These are phyloP conservation scores for Oryzias dopingdopingensis DNA, from an alignment of 2,797 vertebrate genomes.

Conservation along the genomic window DNA sequence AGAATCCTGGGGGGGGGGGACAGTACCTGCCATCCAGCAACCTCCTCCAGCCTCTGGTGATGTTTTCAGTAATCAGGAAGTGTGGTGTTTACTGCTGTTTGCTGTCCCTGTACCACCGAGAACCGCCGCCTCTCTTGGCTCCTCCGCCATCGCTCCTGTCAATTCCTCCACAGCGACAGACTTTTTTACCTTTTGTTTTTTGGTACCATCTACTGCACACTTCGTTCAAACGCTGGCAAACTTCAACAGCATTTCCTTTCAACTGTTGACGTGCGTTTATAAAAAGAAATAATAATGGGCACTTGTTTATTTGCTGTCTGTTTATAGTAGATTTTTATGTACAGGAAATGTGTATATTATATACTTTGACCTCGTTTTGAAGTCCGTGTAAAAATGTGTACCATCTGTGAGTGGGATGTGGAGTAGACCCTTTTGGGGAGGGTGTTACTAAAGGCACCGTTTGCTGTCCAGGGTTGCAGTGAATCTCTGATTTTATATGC, in stretches of 20 bases:
- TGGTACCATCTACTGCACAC: too few relatives aligned
- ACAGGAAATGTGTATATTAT: conserved; percentile 78
- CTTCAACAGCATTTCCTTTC: conserved; percentile 27
- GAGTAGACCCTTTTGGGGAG: conserved; percentile 23
- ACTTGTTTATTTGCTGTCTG: conserved; percentile 86
- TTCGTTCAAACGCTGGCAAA: conserved; percentile 50
- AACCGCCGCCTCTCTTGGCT: conserved; percentile 49
- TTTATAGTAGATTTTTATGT: conserved; percentile 88
- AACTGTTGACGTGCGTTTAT: conserved; percentile 65
- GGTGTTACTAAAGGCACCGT: conserved; percentile 65
- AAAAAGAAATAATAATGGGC: conserved; percentile 66
- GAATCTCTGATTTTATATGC: conserved; percentile 35
- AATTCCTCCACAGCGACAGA: conserved; percentile 22
- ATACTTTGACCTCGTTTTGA: conserved; percentile 73
- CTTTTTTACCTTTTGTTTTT: conserved; percentile 22
- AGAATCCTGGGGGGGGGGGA: background rate
- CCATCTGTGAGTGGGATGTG: conserved; percentile 53
- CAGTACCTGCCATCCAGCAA: conserved; percentile 54
- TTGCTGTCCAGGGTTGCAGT: conserved; percentile 55
- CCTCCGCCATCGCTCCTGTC: conserved; percentile 3
- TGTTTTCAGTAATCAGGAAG: conserved; percentile 41
- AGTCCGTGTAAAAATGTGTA: conserved; percentile 68
- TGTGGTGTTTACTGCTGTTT: conserved; percentile 58
- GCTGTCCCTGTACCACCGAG: conserved; percentile 55
- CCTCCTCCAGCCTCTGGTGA: conserved; percentile 56